Percentiles rank a stretch among this genome's conserved stretches.
Evolutionary conservation across 2,888 invertebrate species (phyloP).

Genomic region (Clitarchus hookeri): DNA sequence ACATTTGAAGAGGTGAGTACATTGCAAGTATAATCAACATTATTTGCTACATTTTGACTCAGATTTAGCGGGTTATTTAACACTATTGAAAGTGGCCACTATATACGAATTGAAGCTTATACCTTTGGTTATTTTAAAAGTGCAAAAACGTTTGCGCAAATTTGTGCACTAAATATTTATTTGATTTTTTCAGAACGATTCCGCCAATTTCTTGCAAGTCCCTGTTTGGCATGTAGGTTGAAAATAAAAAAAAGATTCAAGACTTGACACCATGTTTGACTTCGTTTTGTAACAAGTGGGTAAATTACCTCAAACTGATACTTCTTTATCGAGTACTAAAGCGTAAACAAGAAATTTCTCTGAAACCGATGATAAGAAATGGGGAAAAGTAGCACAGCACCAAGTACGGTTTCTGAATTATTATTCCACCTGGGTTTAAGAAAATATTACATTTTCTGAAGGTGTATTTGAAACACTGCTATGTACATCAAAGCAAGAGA

Average conservation of each 20-base stretch:
- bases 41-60: too few relatives aligned
- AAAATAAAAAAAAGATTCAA: neutral
- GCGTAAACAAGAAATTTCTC: neutral
- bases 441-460: neutral
- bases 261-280: neutral
- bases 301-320: neutral
- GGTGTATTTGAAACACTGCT: neutral
- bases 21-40: too few relatives aligned
- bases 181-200: too few relatives aligned
- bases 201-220: too few relatives aligned
- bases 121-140: too few relatives aligned
- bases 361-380: neutral
- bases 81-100: too few relatives aligned
- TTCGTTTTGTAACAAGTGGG: neutral
- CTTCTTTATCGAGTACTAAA: neutral
- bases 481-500: neutral
- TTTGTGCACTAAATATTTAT: too few relatives aligned
- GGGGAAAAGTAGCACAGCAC: neutral
- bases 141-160: too few relatives aligned
- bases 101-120: too few relatives aligned
- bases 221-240: neutral
- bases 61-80: too few relatives aligned
- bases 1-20: too few relatives aligned
- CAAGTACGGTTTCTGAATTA: neutral
- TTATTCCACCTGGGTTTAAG: neutral